Evolutionary conservation across 2,113 vertebrate genomes (phyloP).

Genomic region (Odocoileus virginianus): DNA sequence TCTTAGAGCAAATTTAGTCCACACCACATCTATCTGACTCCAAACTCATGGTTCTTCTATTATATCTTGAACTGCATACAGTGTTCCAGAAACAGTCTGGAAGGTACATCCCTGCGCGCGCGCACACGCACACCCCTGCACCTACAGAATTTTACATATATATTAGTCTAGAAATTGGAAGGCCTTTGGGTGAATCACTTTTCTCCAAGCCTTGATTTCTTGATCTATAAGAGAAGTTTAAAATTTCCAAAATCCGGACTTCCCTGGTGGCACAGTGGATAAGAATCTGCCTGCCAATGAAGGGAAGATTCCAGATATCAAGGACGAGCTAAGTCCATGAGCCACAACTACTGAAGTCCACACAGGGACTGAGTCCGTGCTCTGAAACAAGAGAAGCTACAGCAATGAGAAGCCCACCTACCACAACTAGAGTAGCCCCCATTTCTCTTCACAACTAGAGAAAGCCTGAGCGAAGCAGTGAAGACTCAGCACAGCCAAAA

Average conservation of each 20-base stretch:
- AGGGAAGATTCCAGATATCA: neutral
- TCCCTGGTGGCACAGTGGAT: neutral
- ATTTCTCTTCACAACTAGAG: neutral
- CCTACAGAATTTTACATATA: neutral
- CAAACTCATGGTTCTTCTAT: neutral
- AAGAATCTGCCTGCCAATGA: neutral
- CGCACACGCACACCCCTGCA: neutral
- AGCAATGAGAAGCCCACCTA: neutral
- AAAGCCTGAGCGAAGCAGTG: neutral
- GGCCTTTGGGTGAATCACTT: neutral
- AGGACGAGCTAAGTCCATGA: neutral
- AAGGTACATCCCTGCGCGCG: fast-evolving
- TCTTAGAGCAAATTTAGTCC: neutral
- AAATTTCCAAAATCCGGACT: neutral
- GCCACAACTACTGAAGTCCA: neutral
- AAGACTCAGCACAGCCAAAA: neutral
- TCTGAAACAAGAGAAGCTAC: neutral
- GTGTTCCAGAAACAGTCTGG: neutral
- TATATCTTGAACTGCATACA: neutral
- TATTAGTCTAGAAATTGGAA: neutral
- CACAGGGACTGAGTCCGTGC: neutral
- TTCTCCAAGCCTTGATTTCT: neutral
- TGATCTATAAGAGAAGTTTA: neutral
- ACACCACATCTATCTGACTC: neutral
- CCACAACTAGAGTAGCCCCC: neutral